Evolutionary conservation across 2,797 vertebrate species (phyloP).

Genomic region (Pteropus rufus): DNA sequence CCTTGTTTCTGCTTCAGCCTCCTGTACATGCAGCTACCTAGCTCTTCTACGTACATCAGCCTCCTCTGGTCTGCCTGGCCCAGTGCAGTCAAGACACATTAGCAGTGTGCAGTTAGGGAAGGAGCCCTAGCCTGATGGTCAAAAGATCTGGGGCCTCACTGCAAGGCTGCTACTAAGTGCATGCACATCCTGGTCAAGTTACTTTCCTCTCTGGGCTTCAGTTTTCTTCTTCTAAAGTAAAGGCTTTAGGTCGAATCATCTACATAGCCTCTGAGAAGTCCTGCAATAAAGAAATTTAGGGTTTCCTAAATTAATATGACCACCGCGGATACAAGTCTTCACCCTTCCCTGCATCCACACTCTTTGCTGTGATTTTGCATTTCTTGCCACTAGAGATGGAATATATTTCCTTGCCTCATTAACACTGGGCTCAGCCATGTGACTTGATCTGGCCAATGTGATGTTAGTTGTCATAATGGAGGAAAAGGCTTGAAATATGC

Average conservation of each 20-base stretch:
- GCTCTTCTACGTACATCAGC: neutral
- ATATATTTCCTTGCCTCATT: neutral
- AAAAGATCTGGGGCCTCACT: neutral
- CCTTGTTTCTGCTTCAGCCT: neutral
- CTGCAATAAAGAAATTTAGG: neutral
- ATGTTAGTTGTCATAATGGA: neutral
- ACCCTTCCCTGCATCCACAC: neutral
- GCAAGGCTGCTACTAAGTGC: neutral
- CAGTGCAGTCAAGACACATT: neutral
- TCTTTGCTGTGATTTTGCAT: neutral
- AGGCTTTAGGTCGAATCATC: neutral
- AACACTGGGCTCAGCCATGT: neutral
- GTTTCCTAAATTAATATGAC: neutral
- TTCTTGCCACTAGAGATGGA: neutral
- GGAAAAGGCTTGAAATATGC: neutral
- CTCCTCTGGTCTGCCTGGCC: neutral
- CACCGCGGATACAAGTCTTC: neutral
- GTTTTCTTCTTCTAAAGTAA: neutral
- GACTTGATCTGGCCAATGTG: neutral
- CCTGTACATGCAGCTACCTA: neutral
- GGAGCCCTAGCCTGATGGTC: neutral
- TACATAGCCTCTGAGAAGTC: conserved; percentile 28
- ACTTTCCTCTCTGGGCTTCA: neutral
- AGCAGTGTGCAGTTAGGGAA: neutral
- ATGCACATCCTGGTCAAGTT: neutral